Conservation (phyloP, 2,888 invertebrate genomes). For the Cheilosia pagana region DNA sequence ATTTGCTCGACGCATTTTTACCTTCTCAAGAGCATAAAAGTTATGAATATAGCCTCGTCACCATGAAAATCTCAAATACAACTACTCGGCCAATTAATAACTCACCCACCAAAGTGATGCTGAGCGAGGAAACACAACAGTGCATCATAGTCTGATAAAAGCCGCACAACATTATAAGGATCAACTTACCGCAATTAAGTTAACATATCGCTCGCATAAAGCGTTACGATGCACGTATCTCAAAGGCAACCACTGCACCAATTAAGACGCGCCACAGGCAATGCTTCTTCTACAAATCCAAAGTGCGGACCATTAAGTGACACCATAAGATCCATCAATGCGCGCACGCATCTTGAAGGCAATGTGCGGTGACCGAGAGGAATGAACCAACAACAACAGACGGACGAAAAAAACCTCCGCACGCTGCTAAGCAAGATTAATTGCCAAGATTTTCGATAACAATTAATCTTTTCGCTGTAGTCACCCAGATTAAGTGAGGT, state of each 20-base stretch:
- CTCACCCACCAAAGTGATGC: slow-evolving; percentile 36
- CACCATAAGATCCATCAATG: slow-evolving; percentile 74
- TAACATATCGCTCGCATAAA: slow-evolving; percentile 70
- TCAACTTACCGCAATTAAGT: slow-evolving; percentile 69
- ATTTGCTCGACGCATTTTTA: slow-evolving; percentile 8
- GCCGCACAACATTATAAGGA: slow-evolving; percentile 54
- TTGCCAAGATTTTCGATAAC: slow-evolving; percentile 73
- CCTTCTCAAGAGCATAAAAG: slow-evolving; percentile 20
- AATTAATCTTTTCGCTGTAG: slow-evolving; percentile 73
- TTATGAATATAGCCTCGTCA: slow-evolving; percentile 62
- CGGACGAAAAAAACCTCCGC: slow-evolving; percentile 3
- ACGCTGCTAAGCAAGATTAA: slow-evolving; percentile 66
- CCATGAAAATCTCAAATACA: slow-evolving; percentile 61
- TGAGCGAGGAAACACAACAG: neutral
- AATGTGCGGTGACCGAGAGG: slow-evolving; percentile 33
- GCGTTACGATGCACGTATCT: slow-evolving; percentile 71
- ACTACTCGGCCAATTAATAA: slow-evolving; percentile 71
- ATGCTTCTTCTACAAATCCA: slow-evolving; percentile 68
- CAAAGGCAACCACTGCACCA: slow-evolving; percentile 60
- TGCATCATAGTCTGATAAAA: slow-evolving; percentile 4
- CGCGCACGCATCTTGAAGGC: slow-evolving; percentile 34
- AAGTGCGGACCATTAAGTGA: slow-evolving; percentile 73
- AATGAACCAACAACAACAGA: slow-evolving; percentile 39
- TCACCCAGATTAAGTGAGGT: slow-evolving; percentile 72
- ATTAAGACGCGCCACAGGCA: slow-evolving; percentile 58